Evolutionary conservation across 2,113 vertebrate genomes (phyloP).

Genomic region (Pangasianodon hypophthalmus): DNA sequence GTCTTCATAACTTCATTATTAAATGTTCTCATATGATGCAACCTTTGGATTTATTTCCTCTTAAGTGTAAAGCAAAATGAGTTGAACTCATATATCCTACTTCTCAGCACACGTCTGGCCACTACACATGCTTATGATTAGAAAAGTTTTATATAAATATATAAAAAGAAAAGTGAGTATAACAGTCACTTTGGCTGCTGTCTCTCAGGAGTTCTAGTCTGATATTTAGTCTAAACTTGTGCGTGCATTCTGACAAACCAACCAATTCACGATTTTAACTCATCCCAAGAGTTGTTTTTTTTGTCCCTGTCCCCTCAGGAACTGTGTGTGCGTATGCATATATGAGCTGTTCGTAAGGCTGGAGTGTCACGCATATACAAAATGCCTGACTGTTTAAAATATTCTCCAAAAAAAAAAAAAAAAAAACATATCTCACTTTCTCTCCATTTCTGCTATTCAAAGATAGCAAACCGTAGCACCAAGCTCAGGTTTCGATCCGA

Average conservation of each 20-base stretch:
- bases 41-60: background rate
- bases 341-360: background rate
- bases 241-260: slow-evolving; percentile 61
- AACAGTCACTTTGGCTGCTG: background rate
- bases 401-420: slow-evolving; percentile 4
- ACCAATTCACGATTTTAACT: slow-evolving; percentile 46
- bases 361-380: background rate
- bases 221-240: slow-evolving; percentile 56
- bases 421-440: slow-evolving; percentile 1
- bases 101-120: background rate
- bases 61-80: background rate
- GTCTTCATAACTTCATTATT: background rate
- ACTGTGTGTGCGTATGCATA: background rate
- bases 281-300: background rate
- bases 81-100: background rate
- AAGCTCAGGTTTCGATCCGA: slow-evolving; percentile 49
- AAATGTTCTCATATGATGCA: background rate
- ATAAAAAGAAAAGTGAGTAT: background rate
- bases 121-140: background rate
- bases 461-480: slow-evolving; percentile 23
- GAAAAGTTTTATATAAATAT: slow-evolving; percentile 20
- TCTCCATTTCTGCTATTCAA: slow-evolving; percentile 20
- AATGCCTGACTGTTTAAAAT: background rate
- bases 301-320: background rate
- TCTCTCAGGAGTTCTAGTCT: background rate